These are phyloP conservation scores for Ailuropoda melanoleuca DNA, from an alignment of 2,113 vertebrate genomes.

Conservation along the genomic window DNA sequence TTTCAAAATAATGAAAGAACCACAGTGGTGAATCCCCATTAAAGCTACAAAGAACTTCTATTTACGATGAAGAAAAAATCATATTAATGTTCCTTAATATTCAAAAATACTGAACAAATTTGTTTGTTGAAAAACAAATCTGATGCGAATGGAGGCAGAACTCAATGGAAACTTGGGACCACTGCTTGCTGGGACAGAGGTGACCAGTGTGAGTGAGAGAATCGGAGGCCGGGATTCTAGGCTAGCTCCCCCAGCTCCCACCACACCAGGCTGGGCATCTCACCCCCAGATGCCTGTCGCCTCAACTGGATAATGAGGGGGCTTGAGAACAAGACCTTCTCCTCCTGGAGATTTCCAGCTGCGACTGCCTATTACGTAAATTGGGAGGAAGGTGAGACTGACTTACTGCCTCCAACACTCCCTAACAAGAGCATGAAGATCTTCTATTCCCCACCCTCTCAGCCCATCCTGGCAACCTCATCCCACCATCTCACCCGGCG, in stretches of 20 bases:
- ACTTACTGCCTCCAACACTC: neutral
- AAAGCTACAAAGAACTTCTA: neutral
- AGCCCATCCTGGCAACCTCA: neutral
- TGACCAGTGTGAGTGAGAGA: neutral
- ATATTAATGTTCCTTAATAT: neutral
- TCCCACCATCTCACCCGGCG: slow-evolving; percentile 3
- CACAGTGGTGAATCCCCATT: neutral
- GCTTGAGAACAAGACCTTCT: neutral
- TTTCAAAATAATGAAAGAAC: neutral
- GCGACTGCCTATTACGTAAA: neutral
- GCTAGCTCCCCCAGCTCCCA: neutral
- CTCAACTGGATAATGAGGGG: neutral
- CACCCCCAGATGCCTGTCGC: neutral
- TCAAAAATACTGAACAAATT: neutral
- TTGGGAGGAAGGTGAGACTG: neutral
- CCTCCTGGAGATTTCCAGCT: neutral
- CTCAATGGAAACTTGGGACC: neutral
- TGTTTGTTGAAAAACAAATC: neutral
- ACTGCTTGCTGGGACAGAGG: neutral
- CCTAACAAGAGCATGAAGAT: neutral
- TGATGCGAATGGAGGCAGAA: neutral
- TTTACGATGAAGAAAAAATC: neutral
- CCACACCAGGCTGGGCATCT: neutral
- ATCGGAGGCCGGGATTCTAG: neutral
- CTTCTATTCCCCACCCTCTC: neutral